Evolutionary conservation across 2,888 invertebrate genomes (phyloP).

Genomic region (Phaedon cochleariae): DNA sequence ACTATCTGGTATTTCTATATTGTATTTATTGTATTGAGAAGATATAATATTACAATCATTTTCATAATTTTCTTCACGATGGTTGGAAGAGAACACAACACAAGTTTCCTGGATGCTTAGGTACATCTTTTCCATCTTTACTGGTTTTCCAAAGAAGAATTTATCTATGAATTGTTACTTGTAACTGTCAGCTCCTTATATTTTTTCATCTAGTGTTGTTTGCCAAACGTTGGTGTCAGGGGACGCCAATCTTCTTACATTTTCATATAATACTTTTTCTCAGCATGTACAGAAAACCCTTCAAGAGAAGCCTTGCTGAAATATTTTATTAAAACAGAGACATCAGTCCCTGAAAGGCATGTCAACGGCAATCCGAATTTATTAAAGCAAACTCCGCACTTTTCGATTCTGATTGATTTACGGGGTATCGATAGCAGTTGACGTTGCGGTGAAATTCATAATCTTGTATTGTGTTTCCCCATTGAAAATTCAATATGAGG

Average conservation of each 20-base stretch:
- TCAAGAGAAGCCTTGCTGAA: constrained; percentile 24
- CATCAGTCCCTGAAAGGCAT: constrained; percentile 44
- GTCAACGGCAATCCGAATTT: constrained; percentile 48
- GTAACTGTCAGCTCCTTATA: too few species aligned
- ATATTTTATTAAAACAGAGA: constrained; percentile 52
- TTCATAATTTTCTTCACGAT: too few species aligned
- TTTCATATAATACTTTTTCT: background rate
- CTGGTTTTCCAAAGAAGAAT: too few species aligned
- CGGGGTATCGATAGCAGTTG: constrained; percentile 58
- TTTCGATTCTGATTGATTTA: constrained; percentile 53
- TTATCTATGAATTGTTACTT: too few species aligned
- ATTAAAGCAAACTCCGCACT: constrained; percentile 53
- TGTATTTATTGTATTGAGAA: too few species aligned
- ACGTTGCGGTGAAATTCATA: constrained; percentile 58
- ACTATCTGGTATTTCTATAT: too few species aligned
- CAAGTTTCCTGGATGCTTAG: too few species aligned
- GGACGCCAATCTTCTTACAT: background rate
- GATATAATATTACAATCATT: too few species aligned
- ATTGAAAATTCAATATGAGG: constrained; percentile 56
- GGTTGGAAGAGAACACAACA: too few species aligned
- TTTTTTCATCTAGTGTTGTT: background rate
- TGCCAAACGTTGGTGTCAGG: background rate
- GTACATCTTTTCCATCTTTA: too few species aligned
- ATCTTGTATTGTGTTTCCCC: constrained; percentile 53
- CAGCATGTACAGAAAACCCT: constrained; percentile 19